Base-by-base conservation (phyloP, 2,113 vertebrate genomes). In the Zapus hudsonius region DNA sequence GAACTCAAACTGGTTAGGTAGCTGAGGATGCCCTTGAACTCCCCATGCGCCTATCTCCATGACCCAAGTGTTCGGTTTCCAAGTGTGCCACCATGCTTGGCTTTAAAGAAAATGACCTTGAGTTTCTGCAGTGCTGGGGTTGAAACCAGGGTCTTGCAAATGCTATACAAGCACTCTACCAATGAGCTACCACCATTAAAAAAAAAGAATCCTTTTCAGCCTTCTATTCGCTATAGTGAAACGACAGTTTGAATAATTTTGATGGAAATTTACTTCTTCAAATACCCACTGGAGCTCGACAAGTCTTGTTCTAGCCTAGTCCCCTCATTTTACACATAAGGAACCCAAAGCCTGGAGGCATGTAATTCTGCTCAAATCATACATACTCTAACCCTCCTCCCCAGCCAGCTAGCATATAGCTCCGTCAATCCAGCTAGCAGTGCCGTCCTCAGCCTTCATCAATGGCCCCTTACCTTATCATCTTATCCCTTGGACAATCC, bases 221-320 rank as follows among this genome's bases (percentile, higher is more conserved):
- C 29, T 96, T 83, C 57, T 27, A 94, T 40, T 57, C 85, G 69
- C 61, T 67, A 55, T 13, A 93, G 36, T 83, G 31, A 90, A 93
- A 76, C 78, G 59, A 9, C n/a, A 83, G 78, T 66, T 90, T 22
- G 27, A 86, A 31, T 66, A 85, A 84, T 19, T 87, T 82, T 47
- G 3, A 75, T 47, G 40, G 36, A 84, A 89, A 96, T 44, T 84
- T 47, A n/a, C 23, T 78, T 92, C 5, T 84, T 57, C 36, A 94
- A 91, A 80, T 52, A 94, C 4, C 8, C 61, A 92, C 7, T 6
- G 1, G 94, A 76, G 57, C 20, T 85, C 55, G 89, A 79, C 57
- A 76, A 90, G 57, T 87, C 73, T n/a, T 29, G 87, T 7, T 57
- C 31, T 74, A 84, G 64, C 7, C 22, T 33, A 31, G 42, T 63